Conservation (phyloP, 2,113 vertebrate genomes). For the Physeter macrocephalus region DNA sequence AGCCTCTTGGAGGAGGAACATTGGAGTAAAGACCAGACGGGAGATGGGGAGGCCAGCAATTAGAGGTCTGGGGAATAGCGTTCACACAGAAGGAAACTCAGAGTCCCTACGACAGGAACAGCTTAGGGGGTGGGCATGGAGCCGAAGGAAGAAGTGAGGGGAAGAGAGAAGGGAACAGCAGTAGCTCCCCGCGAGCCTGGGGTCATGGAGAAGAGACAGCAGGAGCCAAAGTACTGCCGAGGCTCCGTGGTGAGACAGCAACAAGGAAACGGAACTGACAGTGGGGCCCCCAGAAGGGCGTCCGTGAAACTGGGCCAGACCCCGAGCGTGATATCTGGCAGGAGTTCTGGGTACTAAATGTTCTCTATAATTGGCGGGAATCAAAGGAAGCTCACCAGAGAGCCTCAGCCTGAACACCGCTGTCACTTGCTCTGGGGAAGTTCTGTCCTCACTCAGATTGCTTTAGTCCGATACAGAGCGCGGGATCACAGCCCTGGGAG, state of each 20-base stretch:
- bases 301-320: conserved; percentile 7
- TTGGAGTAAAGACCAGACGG: not conserved
- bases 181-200: not conserved
- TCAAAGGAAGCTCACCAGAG: not conserved
- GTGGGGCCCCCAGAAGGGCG: not conserved
- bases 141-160: not conserved
- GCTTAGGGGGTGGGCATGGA: too few species aligned
- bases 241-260: not conserved
- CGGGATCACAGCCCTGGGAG: not conserved
- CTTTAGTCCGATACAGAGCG: not conserved
- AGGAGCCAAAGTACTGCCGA: not conserved
- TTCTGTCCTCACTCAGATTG: not conserved
- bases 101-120: not conserved
- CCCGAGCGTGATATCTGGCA: conserved; percentile 23
- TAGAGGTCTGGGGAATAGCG: not conserved
- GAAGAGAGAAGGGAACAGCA: not conserved
- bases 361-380: not conserved
- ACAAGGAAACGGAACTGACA: not conserved
- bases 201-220: not conserved
- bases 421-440: not conserved
- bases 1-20: not conserved
- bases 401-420: not conserved
- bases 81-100: too few species aligned
- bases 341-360: not conserved
- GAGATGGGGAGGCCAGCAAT: not conserved